Evolutionary conservation across 1,140 invertebrate genomes (phyloP), one percentile per base, ranked within the genome.

Genomic region (Drosophila bipectinata): DNA sequence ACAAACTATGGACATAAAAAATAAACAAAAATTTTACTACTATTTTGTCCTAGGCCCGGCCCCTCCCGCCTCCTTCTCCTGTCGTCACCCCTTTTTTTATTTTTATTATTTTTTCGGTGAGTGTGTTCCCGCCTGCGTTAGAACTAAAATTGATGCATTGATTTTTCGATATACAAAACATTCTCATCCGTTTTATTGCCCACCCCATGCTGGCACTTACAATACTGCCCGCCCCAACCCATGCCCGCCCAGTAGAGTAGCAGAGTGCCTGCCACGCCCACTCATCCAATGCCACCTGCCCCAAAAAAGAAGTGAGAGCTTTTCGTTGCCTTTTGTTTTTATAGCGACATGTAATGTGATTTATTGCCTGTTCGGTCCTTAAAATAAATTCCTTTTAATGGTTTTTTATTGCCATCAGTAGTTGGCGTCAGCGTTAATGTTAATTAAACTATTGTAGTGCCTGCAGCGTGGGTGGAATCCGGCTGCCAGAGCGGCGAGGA

Each of bases 371-470:
- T 79, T 82, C 78, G 82, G 82, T 87, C 75, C 82, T 87, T 87
- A 87, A 87, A 87, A 78, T 87, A 88, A 87, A 87, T 87, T 87
- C 82, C 83, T 76, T 87, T 82, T 87, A 87, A 87, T 87, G 82
- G 78, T 87, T 88, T 87, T 87, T 87, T 85, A 85, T 87, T 85
- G 82, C 82, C 82, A 76, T 82, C 74, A 85, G 82, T 85, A 87
- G 81, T 83, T 61, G 80, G 67, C 72, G 80, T 85, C 82, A 82
- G 82, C 82, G 82, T 82, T 87, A 87, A 87, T 87, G 82, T 87
- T 87, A 87, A 87, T 87, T 88, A 87, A 87, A 87, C 82, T 87
- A 87, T 88, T 87, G 66, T 88, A 85, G 73, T 76, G 74, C 61
- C 77, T 60, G 74, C 62, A 61, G 62, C 51, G 51, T 53, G 39